Percentiles rank a stretch among this genome's conserved stretches.
Conservation (phyloP, 2,888 invertebrate species). For the Fragum fragum region DNA sequence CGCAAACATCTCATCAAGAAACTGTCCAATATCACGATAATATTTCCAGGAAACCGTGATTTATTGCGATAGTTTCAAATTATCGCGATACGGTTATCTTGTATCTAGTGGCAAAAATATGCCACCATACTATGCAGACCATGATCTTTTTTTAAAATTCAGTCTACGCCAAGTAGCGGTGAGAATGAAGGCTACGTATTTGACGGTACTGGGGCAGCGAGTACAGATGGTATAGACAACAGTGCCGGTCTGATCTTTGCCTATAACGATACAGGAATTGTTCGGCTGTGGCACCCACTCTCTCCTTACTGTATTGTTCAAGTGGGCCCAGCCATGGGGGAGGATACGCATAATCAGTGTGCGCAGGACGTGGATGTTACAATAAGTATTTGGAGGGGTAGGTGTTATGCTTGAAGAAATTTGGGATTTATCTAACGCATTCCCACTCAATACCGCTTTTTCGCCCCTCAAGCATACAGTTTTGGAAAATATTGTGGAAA, state of each 20-base stretch:
- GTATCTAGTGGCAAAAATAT: too few relatives aligned
- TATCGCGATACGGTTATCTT: too few relatives aligned
- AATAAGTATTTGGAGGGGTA: constrained; percentile 6
- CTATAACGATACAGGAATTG: constrained; percentile 24
- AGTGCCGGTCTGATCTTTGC: constrained; percentile 47
- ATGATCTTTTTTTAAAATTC: not conserved
- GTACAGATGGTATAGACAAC: constrained; percentile 30
- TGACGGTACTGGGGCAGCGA: constrained; percentile 41
- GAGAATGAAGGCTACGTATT: constrained; percentile 28
- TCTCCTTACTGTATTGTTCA: constrained; percentile 11
- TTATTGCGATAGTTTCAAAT: too few relatives aligned
- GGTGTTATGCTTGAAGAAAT: too few relatives aligned
- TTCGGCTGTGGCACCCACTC: constrained; percentile 39
- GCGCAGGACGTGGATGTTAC: not conserved
- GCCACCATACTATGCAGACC: too few relatives aligned
- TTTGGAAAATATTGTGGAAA: too few relatives aligned
- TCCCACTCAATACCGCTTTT: too few relatives aligned
- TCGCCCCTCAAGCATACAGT: too few relatives aligned
- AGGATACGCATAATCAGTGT: constrained; percentile 19
- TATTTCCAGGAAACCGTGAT: too few relatives aligned
- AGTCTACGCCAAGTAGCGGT: constrained; percentile 28
- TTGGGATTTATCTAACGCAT: too few relatives aligned
- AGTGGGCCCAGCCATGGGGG: constrained; percentile 30
- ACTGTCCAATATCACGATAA: too few relatives aligned
- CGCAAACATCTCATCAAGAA: too few relatives aligned